Conservation (phyloP, 2,888 invertebrate genomes). For the Folsomia manolachei region DNA sequence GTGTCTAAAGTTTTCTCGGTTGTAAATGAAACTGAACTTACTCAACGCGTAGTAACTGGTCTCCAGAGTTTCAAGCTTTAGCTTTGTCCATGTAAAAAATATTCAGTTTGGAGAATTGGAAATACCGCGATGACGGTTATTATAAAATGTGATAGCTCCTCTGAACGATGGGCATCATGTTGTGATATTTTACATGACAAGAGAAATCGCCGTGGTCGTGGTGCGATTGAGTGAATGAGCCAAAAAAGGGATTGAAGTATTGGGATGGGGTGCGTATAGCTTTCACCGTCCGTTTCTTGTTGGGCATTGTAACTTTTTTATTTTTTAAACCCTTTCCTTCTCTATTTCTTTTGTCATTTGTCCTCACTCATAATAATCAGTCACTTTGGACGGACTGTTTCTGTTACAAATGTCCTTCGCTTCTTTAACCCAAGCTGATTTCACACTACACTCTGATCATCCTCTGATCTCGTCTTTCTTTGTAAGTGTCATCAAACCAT, state of each 20-base stretch:
- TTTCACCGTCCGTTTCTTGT: no score
- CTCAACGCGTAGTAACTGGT: no score
- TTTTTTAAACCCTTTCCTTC: constrained; percentile 27
- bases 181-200: constrained; percentile 13
- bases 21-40: no score
- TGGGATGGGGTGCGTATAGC: neutral
- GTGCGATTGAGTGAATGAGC: neutral
- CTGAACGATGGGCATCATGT: constrained; percentile 14
- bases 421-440: constrained; percentile 9
- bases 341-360: constrained; percentile 33
- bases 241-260: no score
- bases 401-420: neutral
- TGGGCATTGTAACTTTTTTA: constrained; percentile 7
- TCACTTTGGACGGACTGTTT: constrained; percentile 26
- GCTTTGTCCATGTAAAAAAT: no score
- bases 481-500: constrained; percentile 18
- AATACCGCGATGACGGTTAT: no score
- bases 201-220: neutral
- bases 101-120: no score
- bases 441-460: constrained; percentile 18
- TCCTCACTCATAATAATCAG: constrained; percentile 39
- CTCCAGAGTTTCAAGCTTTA: no score
- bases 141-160: no score
- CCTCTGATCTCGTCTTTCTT: constrained; percentile 22
- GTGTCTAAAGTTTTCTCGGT: no score